phyloP scores from a whole-genome alignment of 2,797 vertebrate genomes.

The Cygnus olor region DNA sequence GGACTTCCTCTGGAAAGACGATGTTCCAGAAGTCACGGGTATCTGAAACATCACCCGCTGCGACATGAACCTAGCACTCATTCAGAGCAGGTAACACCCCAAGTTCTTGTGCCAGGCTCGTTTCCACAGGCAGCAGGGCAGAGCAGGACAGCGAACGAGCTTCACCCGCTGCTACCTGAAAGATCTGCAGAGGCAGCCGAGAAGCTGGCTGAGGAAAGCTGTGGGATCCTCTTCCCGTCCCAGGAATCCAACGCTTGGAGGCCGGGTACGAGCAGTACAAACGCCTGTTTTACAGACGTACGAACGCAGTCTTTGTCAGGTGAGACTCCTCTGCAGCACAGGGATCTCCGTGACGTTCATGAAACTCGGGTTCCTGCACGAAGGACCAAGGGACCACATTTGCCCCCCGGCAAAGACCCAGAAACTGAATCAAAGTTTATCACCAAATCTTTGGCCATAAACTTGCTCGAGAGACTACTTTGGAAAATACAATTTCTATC shows the following conservation, averaged over 20 bases:
- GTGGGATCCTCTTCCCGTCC: not conserved
- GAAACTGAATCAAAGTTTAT: not conserved
- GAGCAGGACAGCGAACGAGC: not conserved
- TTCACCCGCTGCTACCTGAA: not conserved
- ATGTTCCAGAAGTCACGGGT: not conserved
- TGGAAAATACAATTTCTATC: not conserved
- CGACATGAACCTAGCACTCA: too few relatives aligned
- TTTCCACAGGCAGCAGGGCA: not conserved
- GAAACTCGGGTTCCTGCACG: fast-evolving
- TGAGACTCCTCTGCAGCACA: not conserved
- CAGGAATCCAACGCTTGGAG: not conserved
- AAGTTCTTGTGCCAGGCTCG: too few relatives aligned
- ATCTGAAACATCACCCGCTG: not conserved
- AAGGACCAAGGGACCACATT: not conserved
- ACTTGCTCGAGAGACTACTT: not conserved
- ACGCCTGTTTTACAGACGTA: not conserved
- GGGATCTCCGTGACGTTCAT: not conserved
- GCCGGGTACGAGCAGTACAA: not conserved
- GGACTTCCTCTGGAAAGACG: not conserved
- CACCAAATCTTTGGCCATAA: not conserved
- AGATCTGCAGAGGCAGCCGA: not conserved
- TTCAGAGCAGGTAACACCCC: not conserved
- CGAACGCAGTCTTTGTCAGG: fast-evolving
- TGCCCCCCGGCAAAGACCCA: not conserved
- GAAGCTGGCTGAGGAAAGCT: not conserved